These are phyloP conservation scores for Uria lomvia DNA, from an alignment of 2,113 vertebrate genomes.

Conservation along the genomic window DNA sequence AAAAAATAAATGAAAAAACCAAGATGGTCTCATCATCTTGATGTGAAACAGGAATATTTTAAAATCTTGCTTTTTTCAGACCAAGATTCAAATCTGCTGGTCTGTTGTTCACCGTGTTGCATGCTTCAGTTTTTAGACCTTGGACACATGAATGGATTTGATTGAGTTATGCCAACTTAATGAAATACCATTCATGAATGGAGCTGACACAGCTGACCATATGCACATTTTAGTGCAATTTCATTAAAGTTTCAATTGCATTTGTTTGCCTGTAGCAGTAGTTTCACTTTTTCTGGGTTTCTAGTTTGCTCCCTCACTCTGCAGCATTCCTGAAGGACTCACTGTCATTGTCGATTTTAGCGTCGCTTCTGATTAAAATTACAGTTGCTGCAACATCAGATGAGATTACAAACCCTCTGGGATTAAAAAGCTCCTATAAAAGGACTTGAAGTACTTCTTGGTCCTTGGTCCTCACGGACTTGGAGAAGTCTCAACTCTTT, in stretches of 20 bases:
- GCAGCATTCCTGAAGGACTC: background rate
- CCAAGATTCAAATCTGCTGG: background rate
- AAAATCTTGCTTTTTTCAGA: background rate
- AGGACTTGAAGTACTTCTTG: background rate
- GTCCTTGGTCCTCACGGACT: background rate
- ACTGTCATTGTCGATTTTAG: background rate
- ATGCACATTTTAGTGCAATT: background rate
- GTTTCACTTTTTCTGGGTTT: background rate
- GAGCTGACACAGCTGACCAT: background rate
- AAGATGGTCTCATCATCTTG: background rate
- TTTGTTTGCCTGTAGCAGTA: background rate
- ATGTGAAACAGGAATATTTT: background rate
- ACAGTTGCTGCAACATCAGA: background rate
- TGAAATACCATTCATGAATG: background rate
- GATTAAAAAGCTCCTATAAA: background rate
- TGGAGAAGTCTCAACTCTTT: background rate
- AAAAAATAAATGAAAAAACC: background rate
- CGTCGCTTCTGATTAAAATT: background rate
- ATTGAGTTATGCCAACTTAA: background rate
- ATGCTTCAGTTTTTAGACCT: background rate
- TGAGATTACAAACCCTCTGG: background rate
- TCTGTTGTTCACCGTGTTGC: background rate
- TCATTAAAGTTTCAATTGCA: background rate
- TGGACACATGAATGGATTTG: background rate
- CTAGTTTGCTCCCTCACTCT: background rate